Evolutionary conservation across 1,140 invertebrate species (phyloP).

Genomic region (Caenorhabditis inopinata): DNA sequence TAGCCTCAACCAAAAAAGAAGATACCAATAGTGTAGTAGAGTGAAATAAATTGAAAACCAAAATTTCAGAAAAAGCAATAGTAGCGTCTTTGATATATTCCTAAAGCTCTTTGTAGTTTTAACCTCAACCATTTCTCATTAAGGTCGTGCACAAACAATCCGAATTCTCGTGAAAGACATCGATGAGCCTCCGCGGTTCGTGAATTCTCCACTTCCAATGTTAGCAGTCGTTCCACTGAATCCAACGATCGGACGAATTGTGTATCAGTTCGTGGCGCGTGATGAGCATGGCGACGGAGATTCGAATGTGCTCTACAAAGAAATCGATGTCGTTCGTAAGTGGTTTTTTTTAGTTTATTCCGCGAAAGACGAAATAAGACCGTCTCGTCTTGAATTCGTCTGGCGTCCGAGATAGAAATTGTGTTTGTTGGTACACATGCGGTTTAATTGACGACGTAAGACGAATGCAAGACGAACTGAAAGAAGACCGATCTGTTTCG

Average conservation of each 20-base stretch:
- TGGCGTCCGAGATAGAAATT: too few relatives aligned
- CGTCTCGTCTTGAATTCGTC: too few relatives aligned
- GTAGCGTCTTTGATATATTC: too few relatives aligned
- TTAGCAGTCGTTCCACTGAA: constrained; percentile 61
- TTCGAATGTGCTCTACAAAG: constrained; percentile 54
- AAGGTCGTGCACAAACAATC: constrained; percentile 56
- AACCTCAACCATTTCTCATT: constrained; percentile 38
- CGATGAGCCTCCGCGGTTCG: constrained; percentile 59
- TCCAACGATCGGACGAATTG: constrained; percentile 55
- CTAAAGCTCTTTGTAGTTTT: too few relatives aligned
- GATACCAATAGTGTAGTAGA: too few relatives aligned
- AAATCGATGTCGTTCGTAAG: constrained; percentile 66
- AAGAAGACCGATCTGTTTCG: too few relatives aligned
- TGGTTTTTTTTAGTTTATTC: background rate
- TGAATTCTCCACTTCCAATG: constrained; percentile 59
- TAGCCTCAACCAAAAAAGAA: background rate
- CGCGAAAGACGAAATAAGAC: too few relatives aligned
- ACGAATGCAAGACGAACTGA: too few relatives aligned
- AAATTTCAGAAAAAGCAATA: too few relatives aligned
- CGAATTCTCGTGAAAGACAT: constrained; percentile 56
- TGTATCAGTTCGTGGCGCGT: constrained; percentile 61
- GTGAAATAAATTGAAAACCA: too few relatives aligned
- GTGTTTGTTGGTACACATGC: too few relatives aligned
- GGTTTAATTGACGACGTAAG: too few relatives aligned
- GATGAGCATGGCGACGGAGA: constrained; percentile 62